Evolutionary conservation across 2,888 invertebrate species (phyloP), one percentile per base, ranked within the genome.

Genomic region (Drosophila subsilvestris): DNA sequence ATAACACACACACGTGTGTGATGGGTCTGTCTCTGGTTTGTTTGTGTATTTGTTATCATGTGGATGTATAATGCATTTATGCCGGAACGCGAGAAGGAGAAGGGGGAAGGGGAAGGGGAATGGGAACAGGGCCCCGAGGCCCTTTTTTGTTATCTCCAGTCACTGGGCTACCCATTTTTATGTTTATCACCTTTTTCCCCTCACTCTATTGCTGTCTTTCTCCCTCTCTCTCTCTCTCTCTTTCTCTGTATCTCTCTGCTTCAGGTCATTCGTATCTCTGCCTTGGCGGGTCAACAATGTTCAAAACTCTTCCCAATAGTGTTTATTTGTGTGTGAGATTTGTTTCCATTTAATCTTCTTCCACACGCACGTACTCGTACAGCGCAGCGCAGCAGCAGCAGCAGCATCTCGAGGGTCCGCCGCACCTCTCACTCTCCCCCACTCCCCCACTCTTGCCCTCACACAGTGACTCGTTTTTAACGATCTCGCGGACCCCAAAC

Each of bases 261-360:
- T 70, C 62, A 56, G 70, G 70, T 70, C 69, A 70, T 70, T 62
- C 70, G 62, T 42, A 49, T 17, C 55, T 17, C 17, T 53, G 25
- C 62, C 60, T 32, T 44, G 18, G 12, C 22, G 27, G 57, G 66
- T 43, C 32, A 22, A 48, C 42, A 22, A 27, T 57, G 37, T 37
- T 67, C 18, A 10, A 69, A 75, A 71, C 51, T 74, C 80, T 74
- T 74, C 55, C 48, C 59, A 29, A 70, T 32, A 20, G 25, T 47
- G 56, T 43, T 56, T 48, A 55, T 18, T 17, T 72, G 42, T 22
- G 60, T 48, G 43, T 51, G 51, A 74, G 76, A 79, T 79, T 81
- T 76, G 63, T 78, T 72, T 54, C 65, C 60, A 56, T 65, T 62
- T 65, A 63, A 72, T 80, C 75, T 66, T 56, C 66, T 56, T 67